Evolutionary conservation across 2,797 vertebrate species (phyloP).

Genomic region (Spinibarbus caldwelli): DNA sequence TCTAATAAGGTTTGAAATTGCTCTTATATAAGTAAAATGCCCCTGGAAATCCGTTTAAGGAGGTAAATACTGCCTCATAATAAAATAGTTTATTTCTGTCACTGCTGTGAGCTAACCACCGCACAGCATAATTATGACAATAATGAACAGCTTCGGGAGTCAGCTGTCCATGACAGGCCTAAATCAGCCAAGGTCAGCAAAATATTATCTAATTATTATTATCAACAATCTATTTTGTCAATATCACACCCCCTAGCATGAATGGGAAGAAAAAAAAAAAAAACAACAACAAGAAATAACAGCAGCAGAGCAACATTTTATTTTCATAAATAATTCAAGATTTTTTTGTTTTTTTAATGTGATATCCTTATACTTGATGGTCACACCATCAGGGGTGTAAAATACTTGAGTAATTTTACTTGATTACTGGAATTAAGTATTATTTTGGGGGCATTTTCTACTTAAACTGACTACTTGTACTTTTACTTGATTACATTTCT

Average conservation of each 20-base stretch:
- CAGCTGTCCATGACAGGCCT: background rate
- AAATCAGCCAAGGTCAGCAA: background rate
- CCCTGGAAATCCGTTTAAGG: background rate
- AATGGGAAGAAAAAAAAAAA: no score
- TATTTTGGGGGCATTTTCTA: no score
- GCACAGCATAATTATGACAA: background rate
- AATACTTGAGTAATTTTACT: background rate
- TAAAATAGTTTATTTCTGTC: background rate
- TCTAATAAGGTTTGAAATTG: conserved; percentile 8
- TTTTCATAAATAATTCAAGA: background rate
- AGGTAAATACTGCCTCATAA: conserved; percentile 1
- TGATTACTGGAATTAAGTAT: no score
- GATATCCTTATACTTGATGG: no score
- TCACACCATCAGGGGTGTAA: background rate
- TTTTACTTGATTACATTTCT: no score
- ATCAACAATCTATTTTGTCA: background rate
- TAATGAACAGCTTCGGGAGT: background rate
- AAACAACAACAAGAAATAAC: no score
- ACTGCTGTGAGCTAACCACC: background rate
- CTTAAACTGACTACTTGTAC: no score
- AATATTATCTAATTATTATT: background rate
- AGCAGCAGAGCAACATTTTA: background rate
- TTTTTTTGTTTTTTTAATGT: no score
- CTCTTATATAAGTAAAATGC: background rate
- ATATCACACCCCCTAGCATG: background rate